Evolutionary conservation across 2,797 vertebrate genomes (phyloP), one percentile per base, ranked within the genome.

Genomic region (Clarias platycephalus): DNA sequence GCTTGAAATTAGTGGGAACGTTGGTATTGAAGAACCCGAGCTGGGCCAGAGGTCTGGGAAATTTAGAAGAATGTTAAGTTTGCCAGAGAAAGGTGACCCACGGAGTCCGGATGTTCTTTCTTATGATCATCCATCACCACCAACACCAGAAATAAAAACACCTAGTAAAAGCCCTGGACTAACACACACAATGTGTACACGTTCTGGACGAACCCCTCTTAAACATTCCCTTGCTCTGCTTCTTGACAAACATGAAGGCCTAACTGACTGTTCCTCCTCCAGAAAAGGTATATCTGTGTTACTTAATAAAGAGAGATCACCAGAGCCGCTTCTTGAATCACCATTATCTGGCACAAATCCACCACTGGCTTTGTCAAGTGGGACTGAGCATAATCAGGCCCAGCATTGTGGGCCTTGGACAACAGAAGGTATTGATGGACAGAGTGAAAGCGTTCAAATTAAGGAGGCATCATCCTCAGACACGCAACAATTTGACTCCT

Each of bases 401-500:
- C 22, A 28, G 67, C 3, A 74, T 63, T 8, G 18, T 26, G 79
- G 76, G 26, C 49, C 63, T 58, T 68, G 18, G n/a, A 71, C 16
- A 60, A 22, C 64, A 70, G 75, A 81, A 40, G 13, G 12, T 66
- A 34, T 18, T 68, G 55, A 26, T 58, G 64, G n/a, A 26, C 80
- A 76, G 44, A 83, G 34, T n/a, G 72, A 87, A 34, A 70, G 63
- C 40, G 12, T 44, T 60, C 77, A 81, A 34, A 90, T 89, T 70
- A 75, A 91, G 66, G 88, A 89, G 0, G 85, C 80, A 49, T 91
- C 90, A 16, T 88, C 90, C 0, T 91, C 91, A 7, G 92, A 93
- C 26, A 91, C 92, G 0, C 93, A 94, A 66, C 92, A 90, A 1
- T 57, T 84, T 0, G 83, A 90, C 16, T 93, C 94, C 0, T 95